phyloP scores from a whole-genome alignment of 2,888 invertebrate genomes.

The Pristionchus maxplancki region DNA sequence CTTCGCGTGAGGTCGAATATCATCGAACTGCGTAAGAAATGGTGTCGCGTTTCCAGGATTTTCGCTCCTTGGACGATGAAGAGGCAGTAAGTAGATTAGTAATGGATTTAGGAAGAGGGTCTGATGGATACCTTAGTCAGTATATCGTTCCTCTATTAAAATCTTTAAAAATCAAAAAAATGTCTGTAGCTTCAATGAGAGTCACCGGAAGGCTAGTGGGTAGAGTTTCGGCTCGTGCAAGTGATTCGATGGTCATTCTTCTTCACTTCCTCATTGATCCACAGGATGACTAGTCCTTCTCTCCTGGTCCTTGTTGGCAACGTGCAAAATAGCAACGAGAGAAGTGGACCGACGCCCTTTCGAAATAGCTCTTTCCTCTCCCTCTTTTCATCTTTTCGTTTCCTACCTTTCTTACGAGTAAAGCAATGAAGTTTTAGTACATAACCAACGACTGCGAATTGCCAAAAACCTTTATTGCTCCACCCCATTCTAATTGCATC shows the following conservation, averaged over 20 bases:
- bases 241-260: background rate
- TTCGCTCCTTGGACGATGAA: background rate
- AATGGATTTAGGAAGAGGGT: background rate
- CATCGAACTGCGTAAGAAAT: background rate
- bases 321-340: constrained; percentile 5
- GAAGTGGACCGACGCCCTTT: background rate
- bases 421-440: background rate
- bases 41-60: constrained; percentile 20
- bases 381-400: background rate
- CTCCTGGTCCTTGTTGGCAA: background rate
- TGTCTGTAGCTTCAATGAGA: no score
- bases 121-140: no score
- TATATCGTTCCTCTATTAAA: no score
- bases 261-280: background rate
- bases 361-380: background rate
- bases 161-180: no score
- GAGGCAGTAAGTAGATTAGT: background rate
- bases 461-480: background rate
- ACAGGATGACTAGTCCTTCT: background rate
- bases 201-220: no score
- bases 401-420: background rate
- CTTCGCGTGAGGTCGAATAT: background rate
- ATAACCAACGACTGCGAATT: no score
- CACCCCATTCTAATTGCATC: background rate
- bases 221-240: no score